Evolutionary conservation across 2,113 vertebrate species (phyloP).

Genomic region (Callaeas wilsoni): DNA sequence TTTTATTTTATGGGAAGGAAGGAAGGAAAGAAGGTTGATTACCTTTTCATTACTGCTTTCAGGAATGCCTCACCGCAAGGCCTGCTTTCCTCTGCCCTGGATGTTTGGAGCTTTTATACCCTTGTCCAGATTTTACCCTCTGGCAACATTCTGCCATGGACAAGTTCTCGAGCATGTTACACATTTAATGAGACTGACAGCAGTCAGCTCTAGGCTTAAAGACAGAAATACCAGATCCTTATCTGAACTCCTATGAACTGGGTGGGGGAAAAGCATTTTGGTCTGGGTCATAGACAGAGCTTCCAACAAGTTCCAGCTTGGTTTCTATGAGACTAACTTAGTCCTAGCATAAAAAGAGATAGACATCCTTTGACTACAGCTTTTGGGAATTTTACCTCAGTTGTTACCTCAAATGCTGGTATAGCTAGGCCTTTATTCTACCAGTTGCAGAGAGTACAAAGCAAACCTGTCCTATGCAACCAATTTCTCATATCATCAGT

Average conservation of each 20-base stretch:
- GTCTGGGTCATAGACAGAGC: neutral
- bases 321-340: neutral
- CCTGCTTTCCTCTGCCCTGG: neutral
- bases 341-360: neutral
- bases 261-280: neutral
- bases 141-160: neutral
- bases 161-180: neutral
- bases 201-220: neutral
- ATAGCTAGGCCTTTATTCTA: neutral
- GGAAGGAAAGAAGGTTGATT: neutral
- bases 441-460: neutral
- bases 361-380: neutral
- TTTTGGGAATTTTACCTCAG: neutral
- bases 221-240: slow-evolving; percentile 5
- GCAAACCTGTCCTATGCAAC: neutral
- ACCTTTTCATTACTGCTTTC: slow-evolving; percentile 4
- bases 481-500: neutral
- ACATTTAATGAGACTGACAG: neutral
- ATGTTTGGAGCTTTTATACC: neutral
- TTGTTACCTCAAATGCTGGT: neutral
- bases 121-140: neutral
- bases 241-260: slow-evolving; percentile 1
- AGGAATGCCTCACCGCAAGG: neutral
- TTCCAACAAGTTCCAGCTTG: neutral
- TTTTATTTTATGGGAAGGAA: slow-evolving; percentile 41